Evolutionary conservation across 2,888 invertebrate species (phyloP).

Genomic region (Drosophila ustulata): DNA sequence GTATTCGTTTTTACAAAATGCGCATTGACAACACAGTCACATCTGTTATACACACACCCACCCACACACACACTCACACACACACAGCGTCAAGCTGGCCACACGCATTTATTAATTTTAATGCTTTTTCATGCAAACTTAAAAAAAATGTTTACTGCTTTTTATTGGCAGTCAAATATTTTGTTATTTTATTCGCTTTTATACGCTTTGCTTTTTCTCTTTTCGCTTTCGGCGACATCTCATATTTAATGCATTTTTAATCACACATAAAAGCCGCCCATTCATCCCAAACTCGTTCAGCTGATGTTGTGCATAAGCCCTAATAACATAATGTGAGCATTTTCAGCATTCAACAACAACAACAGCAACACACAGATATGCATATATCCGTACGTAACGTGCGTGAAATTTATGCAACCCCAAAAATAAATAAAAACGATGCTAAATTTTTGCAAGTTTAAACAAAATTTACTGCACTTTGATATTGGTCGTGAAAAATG

Average conservation of each 20-base stretch:
- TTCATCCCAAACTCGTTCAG: slow-evolving; percentile 19
- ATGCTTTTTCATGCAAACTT: slow-evolving; percentile 64
- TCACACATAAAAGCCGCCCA: slow-evolving; percentile 62
- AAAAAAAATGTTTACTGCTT: slow-evolving; percentile 39
- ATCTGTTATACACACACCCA: slow-evolving; percentile 38
- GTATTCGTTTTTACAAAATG: slow-evolving; percentile 52
- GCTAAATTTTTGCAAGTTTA: slow-evolving; percentile 63
- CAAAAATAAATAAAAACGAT: slow-evolving; percentile 28
- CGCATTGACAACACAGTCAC: slow-evolving; percentile 60
- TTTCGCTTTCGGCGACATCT: slow-evolving; percentile 37
- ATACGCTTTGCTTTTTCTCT: slow-evolving; percentile 15
- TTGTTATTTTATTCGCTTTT: slow-evolving; percentile 18
- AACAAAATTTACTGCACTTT: slow-evolving; percentile 76
- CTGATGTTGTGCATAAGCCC: slow-evolving; percentile 32
- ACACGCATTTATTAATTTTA: slow-evolving; percentile 78
- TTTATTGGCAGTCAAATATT: slow-evolving; percentile 43
- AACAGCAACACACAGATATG: slow-evolving; percentile 4
- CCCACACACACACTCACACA: slow-evolving; percentile 14
- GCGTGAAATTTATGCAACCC: slow-evolving; percentile 60
- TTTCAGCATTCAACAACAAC: slow-evolving; percentile 8
- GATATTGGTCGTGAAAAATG: slow-evolving; percentile 72
- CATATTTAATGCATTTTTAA: slow-evolving; percentile 77
- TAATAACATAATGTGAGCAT: slow-evolving; percentile 63
- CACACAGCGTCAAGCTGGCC: slow-evolving; percentile 25
- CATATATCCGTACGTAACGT: slow-evolving; percentile 13